These are phyloP conservation scores for Acleris literana DNA, from an alignment of 2,888 invertebrate genomes.

Conservation along the genomic window DNA sequence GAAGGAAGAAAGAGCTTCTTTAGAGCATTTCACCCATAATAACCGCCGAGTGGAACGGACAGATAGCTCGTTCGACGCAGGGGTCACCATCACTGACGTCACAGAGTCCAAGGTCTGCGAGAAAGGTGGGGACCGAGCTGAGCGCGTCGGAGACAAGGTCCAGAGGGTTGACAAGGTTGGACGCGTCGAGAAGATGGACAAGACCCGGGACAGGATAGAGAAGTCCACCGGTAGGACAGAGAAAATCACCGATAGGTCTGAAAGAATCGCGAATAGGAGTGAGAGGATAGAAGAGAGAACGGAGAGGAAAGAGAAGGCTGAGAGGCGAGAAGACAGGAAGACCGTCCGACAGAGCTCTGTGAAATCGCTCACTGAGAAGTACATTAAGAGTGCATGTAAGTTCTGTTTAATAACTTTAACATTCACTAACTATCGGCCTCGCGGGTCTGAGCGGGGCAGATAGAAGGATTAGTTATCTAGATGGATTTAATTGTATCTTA, in stretches of 20 bases:
- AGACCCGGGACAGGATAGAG: constrained; percentile 39
- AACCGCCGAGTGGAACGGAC: constrained; percentile 54
- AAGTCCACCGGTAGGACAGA: constrained; percentile 25
- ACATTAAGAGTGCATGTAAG: constrained; percentile 87
- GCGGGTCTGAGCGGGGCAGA: no score
- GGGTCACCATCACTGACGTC: constrained; percentile 43
- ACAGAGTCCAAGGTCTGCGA: background rate
- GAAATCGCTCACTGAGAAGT: constrained; percentile 91
- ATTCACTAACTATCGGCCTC: no score
- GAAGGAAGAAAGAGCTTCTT: constrained; percentile 69
- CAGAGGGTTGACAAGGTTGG: constrained; percentile 16
- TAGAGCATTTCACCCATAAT: constrained; percentile 74
- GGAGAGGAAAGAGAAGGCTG: constrained; percentile 45
- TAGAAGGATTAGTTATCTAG: no score
- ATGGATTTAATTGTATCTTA: no score
- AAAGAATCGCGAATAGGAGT: constrained; percentile 35
- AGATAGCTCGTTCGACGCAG: constrained; percentile 50
- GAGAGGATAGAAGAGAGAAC: constrained; percentile 15
- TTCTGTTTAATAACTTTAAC: constrained; percentile 32
- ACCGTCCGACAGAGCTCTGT: constrained; percentile 88
- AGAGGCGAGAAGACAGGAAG: constrained; percentile 66
- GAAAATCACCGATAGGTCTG: constrained; percentile 8
- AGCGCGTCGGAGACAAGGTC: constrained; percentile 3
- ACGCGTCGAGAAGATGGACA: constrained; percentile 25
- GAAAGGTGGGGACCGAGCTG: background rate